Evolutionary conservation across 1,140 invertebrate genomes (phyloP), one percentile per base, ranked within the genome.

Genomic region (Sogatella furcifera): DNA sequence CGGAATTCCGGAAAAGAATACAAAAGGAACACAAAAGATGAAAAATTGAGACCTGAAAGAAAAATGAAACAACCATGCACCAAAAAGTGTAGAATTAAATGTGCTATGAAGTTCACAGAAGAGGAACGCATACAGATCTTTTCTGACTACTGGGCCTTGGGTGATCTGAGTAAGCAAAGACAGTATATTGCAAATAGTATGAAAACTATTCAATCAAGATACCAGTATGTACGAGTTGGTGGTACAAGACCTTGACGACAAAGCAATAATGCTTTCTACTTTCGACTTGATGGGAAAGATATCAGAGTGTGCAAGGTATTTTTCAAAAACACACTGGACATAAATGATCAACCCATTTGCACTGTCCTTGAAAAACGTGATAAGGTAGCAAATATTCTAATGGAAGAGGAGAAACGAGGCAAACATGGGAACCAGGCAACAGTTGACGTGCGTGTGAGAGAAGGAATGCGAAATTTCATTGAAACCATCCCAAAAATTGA

Each of bases 251-350:
- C 46, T 22, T 6, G 46, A 49, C 9, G 46, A 22, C 15, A 49
- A 19, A 49, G 17, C 21, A 49, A 49, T 49, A 19, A 17, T 22
- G 46, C 46, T 17, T 17, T 49, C 46, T 49, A 31, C 10, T 31
- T 31, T 10, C 10, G 31, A 31, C 31, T 31, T 31, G 10, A 31
- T 31, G 34, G 34, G 34, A 38, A 38, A 38, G 34, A 38, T 38
- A 54, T 54, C 13, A 21, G 62, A 31, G 62, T 64, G 8, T 64
- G 62, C 19, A 61, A 61, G 52, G 8, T 49, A 22, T 64, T 64
- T 64, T 64, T 64, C 54, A 60, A 53, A 55, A 64, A 59, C 38
- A 64, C 62, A 13, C 31, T 61, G 15, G 62, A 56, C 57, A 64
- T 64, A 15, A 61, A 61, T 38, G 59, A 61, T 57, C 52, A 55